These are phyloP conservation scores for Brachypteracias leptosomus DNA, from an alignment of 2,113 vertebrate genomes.

Conservation along the genomic window DNA sequence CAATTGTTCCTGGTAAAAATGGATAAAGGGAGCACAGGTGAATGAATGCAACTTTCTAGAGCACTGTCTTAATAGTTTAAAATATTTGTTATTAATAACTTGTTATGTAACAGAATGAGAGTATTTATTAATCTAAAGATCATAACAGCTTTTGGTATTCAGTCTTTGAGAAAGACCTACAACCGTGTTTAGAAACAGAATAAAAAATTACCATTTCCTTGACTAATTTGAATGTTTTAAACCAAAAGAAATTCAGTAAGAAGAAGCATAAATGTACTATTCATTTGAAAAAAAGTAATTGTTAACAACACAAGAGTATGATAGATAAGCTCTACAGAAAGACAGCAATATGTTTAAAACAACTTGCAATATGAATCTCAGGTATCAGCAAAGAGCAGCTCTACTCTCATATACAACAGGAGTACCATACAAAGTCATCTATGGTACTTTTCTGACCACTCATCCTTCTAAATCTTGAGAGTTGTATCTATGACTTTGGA, in stretches of 20 bases:
- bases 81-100: not conserved
- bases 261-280: not conserved
- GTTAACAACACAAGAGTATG: not conserved
- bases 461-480: not conserved
- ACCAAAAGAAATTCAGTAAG: not conserved
- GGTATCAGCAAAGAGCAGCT: not conserved
- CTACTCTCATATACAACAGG: not conserved
- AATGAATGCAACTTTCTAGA: not conserved
- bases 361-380: not conserved
- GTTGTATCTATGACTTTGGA: not conserved
- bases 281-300: not conserved
- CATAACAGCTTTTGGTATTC: not conserved
- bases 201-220: not conserved
- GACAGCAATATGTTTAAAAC: not conserved
- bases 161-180: not conserved
- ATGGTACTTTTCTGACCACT: not conserved
- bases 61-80: not conserved
- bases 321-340: not conserved
- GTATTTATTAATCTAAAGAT: not conserved
- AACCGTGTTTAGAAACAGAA: not conserved
- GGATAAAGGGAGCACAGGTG: not conserved
- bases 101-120: not conserved
- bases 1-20: not conserved
- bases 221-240: not conserved
- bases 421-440: not conserved